Conservation (phyloP, 2,113 vertebrate genomes). For the Cephalopholis sonnerati region DNA sequence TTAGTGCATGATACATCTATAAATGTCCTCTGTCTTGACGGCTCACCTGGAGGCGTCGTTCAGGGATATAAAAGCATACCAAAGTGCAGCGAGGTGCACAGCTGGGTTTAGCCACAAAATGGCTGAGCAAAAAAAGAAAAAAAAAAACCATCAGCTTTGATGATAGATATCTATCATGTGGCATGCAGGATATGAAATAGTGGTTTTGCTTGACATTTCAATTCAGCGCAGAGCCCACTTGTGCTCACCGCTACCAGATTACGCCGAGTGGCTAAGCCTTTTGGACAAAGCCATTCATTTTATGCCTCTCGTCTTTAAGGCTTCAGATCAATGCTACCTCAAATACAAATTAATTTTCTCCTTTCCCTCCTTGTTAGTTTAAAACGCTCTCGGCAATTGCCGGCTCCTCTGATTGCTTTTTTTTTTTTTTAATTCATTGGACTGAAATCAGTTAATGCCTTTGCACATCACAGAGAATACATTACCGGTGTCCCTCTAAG, state of each 20-base stretch:
- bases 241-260: slow-evolving; percentile 43
- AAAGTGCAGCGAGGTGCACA: slow-evolving; percentile 34
- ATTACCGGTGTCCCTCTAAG: slow-evolving; percentile 56
- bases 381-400: slow-evolving; percentile 73
- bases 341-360: slow-evolving; percentile 79
- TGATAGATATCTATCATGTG: slow-evolving; percentile 18
- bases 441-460: slow-evolving; percentile 69
- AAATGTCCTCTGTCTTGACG: slow-evolving; percentile 64
- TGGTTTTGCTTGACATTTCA: slow-evolving; percentile 50
- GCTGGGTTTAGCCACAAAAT: slow-evolving; percentile 54
- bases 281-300: slow-evolving; percentile 73
- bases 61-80: slow-evolving; percentile 53
- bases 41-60: slow-evolving; percentile 66
- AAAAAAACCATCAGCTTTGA: slow-evolving; percentile 5
- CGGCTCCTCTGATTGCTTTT: slow-evolving; percentile 60
- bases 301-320: slow-evolving; percentile 66
- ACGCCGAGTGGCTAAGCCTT: slow-evolving; percentile 46
- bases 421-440: slow-evolving; percentile 58
- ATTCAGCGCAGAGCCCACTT: slow-evolving; percentile 26
- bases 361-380: slow-evolving; percentile 72
- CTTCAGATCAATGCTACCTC: slow-evolving; percentile 77
- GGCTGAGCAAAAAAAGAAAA: slow-evolving; percentile 12
- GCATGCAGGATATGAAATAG: slow-evolving; percentile 36
- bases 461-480: slow-evolving; percentile 59
- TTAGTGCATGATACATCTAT: slow-evolving; percentile 66